Conservation (phyloP, 2,888 invertebrate genomes). For the Rotaria magnacalcarata region DNA sequence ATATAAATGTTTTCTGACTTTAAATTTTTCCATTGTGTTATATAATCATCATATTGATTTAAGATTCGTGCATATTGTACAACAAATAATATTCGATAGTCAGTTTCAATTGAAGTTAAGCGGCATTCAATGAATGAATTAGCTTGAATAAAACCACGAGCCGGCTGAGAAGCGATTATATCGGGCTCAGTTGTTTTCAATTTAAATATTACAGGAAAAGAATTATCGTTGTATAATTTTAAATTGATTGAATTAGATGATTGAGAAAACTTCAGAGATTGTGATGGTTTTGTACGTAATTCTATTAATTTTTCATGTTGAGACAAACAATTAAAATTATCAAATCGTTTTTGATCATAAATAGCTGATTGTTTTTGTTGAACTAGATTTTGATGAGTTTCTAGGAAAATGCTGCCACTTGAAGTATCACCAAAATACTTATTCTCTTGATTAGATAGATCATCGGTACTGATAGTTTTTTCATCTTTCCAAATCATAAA, state of each 20-base stretch:
- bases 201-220: not conserved
- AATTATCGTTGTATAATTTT: not conserved
- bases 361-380: not conserved
- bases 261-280: not conserved
- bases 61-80: not conserved
- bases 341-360: not conserved
- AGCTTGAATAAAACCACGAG: not conserved
- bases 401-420: not conserved
- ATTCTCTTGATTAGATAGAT: not conserved
- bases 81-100: not conserved
- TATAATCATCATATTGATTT: conserved; percentile 10
- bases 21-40: not conserved
- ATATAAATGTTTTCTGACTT: not conserved
- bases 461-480: not conserved
- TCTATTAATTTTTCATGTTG: not conserved
- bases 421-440: not conserved
- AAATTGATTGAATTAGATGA: not conserved
- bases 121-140: not conserved
- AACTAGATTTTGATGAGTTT: too few relatives aligned
- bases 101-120: not conserved
- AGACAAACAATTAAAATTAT: too few relatives aligned
- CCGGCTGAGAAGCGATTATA: not conserved
- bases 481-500: not conserved
- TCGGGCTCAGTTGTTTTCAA: not conserved
- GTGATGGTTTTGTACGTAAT: not conserved